Evolutionary conservation across 2,888 invertebrate species (phyloP), one percentile per base, ranked within the genome.

Genomic region (Trissoscelio sp.): DNA sequence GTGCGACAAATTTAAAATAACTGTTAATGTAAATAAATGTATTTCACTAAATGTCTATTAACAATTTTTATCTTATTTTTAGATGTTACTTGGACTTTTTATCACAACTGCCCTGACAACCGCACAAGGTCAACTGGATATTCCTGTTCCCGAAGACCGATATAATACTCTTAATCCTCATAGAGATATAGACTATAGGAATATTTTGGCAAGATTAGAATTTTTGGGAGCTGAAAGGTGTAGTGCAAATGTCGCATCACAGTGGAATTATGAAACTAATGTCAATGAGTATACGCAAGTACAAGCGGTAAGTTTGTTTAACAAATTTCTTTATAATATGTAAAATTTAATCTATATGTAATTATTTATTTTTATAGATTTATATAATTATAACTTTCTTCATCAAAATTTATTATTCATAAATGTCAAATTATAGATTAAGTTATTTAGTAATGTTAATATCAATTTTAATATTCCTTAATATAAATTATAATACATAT

Each of bases 181-280:
- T 7, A 78, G 82, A 73, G 85, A 87, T 16, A 70, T 86, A 37
- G 89, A 91, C 46, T 85, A 86, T 14, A 83, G 86, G 57, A 89
- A 90, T 44, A 83, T 91, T 37, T 89, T 97, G 82, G 93, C 94
- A 46, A 94, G 95, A 79, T 93, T 96, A 22, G 97, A 97, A 89
- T 93, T 95, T 28, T 94, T 95, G 87, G 94, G 96, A 7, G 95
- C 96, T 0, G 94, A 95, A 88, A 95, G 96, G 90, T 97, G 97
- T 88, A 96, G 96, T 0, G 95, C 95, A 60, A 97, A 97, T 90
- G 97, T 97, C n/a, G 95, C 94, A 0, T 96, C 96, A 0, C 97
- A 97, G 88, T 97, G 97, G 97, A 95, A 95, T 89, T 97, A 96
- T 88, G 97, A 97, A 91, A 97, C 97, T 3, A 95, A 97, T 88